A percentile compares a stretch with the other conserved stretches of the same genome.
Evolutionary conservation across 2,888 invertebrate genomes (phyloP).

Genomic region (Ceriagrion tenellum): DNA sequence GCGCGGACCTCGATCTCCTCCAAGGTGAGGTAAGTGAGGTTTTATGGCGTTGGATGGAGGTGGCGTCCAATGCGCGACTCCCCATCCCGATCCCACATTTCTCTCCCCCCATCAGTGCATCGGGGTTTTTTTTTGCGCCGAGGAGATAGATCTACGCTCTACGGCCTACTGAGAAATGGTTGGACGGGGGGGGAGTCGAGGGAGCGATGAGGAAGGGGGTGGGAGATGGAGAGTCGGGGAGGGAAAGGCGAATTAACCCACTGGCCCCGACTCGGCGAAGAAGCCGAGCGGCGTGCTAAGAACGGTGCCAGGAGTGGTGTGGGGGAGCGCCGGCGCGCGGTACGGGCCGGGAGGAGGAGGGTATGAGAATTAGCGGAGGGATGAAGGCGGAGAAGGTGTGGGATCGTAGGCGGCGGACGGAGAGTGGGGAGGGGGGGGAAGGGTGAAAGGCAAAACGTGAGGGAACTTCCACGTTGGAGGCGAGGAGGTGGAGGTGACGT

Average conservation of each 20-base stretch:
- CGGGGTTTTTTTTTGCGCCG: slow-evolving; percentile 33
- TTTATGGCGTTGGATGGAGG: slow-evolving; percentile 31
- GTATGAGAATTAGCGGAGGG: slow-evolving; percentile 10
- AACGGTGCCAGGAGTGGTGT: slow-evolving; percentile 43
- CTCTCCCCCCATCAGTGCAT: background rate
- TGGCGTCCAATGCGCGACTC: background rate
- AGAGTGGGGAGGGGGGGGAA: background rate
- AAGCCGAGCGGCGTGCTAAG: slow-evolving; percentile 24
- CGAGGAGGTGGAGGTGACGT: background rate
- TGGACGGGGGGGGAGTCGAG: background rate
- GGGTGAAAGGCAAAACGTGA: background rate
- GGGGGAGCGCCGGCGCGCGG: background rate
- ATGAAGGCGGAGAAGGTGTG: background rate
- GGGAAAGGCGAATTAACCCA: slow-evolving; percentile 57
- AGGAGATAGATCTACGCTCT: background rate
- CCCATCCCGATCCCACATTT: background rate
- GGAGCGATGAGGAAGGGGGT: background rate
- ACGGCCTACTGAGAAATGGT: slow-evolving; percentile 41
- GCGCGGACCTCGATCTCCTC: slow-evolving; percentile 37
- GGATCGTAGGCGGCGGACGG: background rate
- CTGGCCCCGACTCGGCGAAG: slow-evolving; percentile 51
- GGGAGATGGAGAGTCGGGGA: background rate
- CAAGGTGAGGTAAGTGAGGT: slow-evolving; percentile 28
- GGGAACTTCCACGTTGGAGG: background rate
- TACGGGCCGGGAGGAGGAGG: background rate